phyloP scores from a whole-genome alignment of 2,888 invertebrate species.

The Lycaena phlaeas region DNA sequence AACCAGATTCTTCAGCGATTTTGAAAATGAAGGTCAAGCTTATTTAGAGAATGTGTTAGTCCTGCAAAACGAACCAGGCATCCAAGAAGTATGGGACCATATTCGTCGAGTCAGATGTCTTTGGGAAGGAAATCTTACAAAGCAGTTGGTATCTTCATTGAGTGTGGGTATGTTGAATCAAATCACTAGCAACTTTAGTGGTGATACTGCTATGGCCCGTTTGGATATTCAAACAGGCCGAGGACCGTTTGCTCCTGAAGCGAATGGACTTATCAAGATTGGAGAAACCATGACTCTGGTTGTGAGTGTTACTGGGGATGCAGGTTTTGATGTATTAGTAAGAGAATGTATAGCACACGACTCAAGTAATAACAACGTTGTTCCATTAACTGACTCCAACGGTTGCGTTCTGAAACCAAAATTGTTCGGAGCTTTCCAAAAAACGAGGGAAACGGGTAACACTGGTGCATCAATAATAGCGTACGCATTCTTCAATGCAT shows the following conservation, averaged over 20 bases:
- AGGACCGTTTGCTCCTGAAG: slow-evolving; percentile 83
- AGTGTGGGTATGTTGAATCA: slow-evolving; percentile 86
- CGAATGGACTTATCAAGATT: slow-evolving; percentile 84
- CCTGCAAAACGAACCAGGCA: slow-evolving; percentile 83
- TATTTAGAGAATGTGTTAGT: slow-evolving; percentile 86
- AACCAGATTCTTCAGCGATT: slow-evolving; percentile 84
- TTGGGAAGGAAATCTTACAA: slow-evolving; percentile 86
- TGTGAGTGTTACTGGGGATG: slow-evolving; percentile 84
- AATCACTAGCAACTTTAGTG: slow-evolving; percentile 86
- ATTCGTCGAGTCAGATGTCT: slow-evolving; percentile 83
- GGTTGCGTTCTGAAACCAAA: slow-evolving; percentile 87
- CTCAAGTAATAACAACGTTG: slow-evolving; percentile 75
- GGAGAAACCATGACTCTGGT: slow-evolving; percentile 88
- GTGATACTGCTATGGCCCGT: slow-evolving; percentile 86
- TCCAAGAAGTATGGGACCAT: slow-evolving; percentile 85
- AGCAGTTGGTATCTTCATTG: slow-evolving; percentile 80
- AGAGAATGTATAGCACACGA: slow-evolving; percentile 84
- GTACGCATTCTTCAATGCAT: slow-evolving; percentile 85
- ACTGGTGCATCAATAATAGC: slow-evolving; percentile 83
- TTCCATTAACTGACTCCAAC: slow-evolving; percentile 80
- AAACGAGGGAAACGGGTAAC: slow-evolving; percentile 81
- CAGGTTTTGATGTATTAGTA: slow-evolving; percentile 84
- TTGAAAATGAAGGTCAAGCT: slow-evolving; percentile 82
- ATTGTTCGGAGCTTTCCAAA: slow-evolving; percentile 86
- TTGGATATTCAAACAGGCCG: slow-evolving; percentile 84